A percentile compares a stretch with the other conserved stretches of the same genome.
Evolutionary conservation across 2,888 invertebrate genomes (phyloP).

Genomic region (Branchipolynoe longqiensis): DNA sequence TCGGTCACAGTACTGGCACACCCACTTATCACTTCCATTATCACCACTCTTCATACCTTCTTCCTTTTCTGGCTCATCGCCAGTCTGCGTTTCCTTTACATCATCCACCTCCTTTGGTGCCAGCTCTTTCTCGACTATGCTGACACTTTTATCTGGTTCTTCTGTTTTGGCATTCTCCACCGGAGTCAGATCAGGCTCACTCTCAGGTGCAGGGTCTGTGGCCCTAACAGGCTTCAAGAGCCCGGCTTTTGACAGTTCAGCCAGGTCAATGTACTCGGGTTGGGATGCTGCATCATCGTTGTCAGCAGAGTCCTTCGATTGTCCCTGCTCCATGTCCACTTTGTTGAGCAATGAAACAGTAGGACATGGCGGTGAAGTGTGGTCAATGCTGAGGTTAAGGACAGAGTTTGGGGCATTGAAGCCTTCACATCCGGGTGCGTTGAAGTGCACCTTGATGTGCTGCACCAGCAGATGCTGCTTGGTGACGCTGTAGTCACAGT

Average conservation of each 20-base stretch:
- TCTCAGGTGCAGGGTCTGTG: constrained; percentile 12
- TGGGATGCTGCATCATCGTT: constrained; percentile 3
- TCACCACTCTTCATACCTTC: constrained; percentile 14
- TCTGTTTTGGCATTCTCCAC: neutral
- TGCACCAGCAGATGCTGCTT: constrained; percentile 89
- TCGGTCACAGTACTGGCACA: constrained; percentile 79
- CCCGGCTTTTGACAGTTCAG: constrained; percentile 34
- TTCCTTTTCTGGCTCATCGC: neutral
- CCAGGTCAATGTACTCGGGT: constrained; percentile 58
- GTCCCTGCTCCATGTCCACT: neutral
- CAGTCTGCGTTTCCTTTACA: neutral
- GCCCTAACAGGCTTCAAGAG: neutral
- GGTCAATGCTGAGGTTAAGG: constrained; percentile 2
- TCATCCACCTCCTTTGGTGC: constrained; percentile 4
- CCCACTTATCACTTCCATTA: constrained; percentile 57
- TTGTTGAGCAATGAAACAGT: neutral
- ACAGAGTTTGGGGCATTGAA: constrained; percentile 11
- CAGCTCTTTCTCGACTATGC: neutral
- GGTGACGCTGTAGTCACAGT: constrained; percentile 91
- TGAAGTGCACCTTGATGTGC: constrained; percentile 90
- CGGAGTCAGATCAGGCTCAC: neutral
- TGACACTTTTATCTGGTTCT: neutral
- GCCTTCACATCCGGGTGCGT: neutral
- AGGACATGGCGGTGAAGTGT: neutral
- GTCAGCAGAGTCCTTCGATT: neutral